Conservation (phyloP, 2,888 invertebrate genomes). For the Meta bourneti region DNA sequence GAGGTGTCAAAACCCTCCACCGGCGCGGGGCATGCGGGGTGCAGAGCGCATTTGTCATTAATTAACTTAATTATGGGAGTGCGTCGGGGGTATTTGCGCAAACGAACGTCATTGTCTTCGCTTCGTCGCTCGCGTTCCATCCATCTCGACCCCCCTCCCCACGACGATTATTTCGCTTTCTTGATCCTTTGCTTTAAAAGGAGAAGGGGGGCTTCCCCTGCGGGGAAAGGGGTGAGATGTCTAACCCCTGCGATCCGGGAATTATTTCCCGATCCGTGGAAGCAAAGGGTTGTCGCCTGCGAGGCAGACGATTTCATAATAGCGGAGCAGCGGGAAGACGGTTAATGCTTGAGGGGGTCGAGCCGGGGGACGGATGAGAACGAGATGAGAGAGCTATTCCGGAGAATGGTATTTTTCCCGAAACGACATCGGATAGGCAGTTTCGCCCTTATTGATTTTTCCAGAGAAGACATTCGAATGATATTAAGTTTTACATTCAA, state of each 20-base stretch:
- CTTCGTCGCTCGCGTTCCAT: conserved; percentile 63
- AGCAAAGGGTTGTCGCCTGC: conserved; percentile 57
- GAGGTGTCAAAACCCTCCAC: conserved; percentile 74
- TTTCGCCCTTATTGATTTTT: conserved; percentile 59
- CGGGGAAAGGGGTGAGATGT: conserved; percentile 18
- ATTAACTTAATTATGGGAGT: conserved; percentile 75
- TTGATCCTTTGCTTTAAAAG: conserved; percentile 61
- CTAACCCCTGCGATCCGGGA: conserved; percentile 55
- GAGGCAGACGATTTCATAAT: conserved; percentile 74
- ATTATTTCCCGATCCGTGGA: conserved; percentile 49
- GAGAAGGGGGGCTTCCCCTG: conserved; percentile 10
- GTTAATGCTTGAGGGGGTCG: conserved; percentile 47
- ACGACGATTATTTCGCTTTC: conserved; percentile 74
- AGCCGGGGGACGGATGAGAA: background rate
- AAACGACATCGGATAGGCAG: conserved; percentile 46
- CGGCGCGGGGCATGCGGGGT: conserved; percentile 50
- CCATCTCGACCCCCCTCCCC: background rate
- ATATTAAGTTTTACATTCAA: conserved; percentile 42
- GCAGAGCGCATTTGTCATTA: conserved; percentile 73
- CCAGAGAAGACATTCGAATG: conserved; percentile 23
- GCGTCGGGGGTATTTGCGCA: conserved; percentile 73
- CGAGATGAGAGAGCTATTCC: conserved; percentile 40
- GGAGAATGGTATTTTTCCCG: conserved; percentile 65
- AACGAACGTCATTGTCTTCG: conserved; percentile 75
- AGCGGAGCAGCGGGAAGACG: conserved; percentile 36